Base-by-base conservation (phyloP, 2,113 vertebrate species). In the Eubucco bourcierii region DNA sequence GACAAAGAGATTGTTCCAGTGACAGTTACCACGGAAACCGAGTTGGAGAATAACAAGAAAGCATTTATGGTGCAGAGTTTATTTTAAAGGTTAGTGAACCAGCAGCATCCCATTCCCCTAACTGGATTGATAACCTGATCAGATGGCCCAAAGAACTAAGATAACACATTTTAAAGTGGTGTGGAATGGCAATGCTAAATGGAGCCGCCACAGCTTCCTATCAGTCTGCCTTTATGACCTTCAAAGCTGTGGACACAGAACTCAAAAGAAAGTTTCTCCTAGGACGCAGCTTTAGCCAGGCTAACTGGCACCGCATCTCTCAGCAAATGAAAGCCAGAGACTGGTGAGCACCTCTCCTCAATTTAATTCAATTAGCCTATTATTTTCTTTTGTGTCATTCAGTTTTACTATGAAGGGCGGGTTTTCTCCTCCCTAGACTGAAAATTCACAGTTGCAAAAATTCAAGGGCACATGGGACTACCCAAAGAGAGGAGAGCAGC, bases 21-120 rank as follows among this genome's bases (percentile, higher is more conserved):
- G 58, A 71, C 61, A 68, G 72, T 95, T 91, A 71, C 95, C 84
- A 88, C 88, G 82, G 95, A 88, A 94, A 95, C 96, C 0, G 2
- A 92, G 77, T 92, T 80, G n/a, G 59, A 90, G 82, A 87, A 28
- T 58, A 92, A 84, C 82, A 88, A 89, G 84, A 34, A 84, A 71
- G 72, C 73, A 52, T 91, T 85, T 80, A 68, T 50, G 50, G 28
- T 56, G 90, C 83, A 65, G 65, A 92, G 76, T 50, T 93, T 80
- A 84, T 93, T 87, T 89, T 83, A 80, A 87, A 86, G 14, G 72
- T 64, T n/a, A 55, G 61, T 12, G 27, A 92, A 77, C 37, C 33
- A 83, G 34, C 24, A 80, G 82, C 58, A 90, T 56, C 79, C 59
- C 56, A 41, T 94, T 79, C 41, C 41, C 47, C 18, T 82, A 55